Base-by-base conservation (phyloP, 2,113 vertebrate genomes). In the Thermophis baileyi region DNA sequence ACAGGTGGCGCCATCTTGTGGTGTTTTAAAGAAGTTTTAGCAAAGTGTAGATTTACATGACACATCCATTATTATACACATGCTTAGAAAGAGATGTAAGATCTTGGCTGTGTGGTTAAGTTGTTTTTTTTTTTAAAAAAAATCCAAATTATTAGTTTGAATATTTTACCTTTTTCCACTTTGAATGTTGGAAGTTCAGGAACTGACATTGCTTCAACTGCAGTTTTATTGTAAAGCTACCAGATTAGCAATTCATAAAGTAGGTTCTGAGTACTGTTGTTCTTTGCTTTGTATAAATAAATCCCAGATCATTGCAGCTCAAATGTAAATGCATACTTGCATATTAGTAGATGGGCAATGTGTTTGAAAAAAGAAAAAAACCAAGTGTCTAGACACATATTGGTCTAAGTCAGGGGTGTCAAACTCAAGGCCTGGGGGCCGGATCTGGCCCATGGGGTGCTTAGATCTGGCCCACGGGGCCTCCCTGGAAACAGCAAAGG, bases 1-100 rank as follows among this genome's bases (percentile, higher is more conserved):
- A 94, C 35, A 63, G 46, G 93, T 95, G 54, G 94, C 95, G 96
- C 97, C 96, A 96, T 6, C 96, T 96, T 88, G 94, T 92, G 97
- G 96, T 53, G 24, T 35, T 47, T 88, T 88, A 74, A 50, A 69
- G 55, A 60, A 4, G 3, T 46, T 35, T 27, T 30, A 57, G 51
- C 40, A 46, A 85, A 54, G 8, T 35, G 47, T 89, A 11, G 35
- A n/a, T 89, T 53, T 88, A 25, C 1, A 87, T 69, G 20, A 87
- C 46, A 7, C 12, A 88, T 30, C 87, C 49, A 24, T 30, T 87
- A 50, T 50, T 87, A 88, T 35, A 18, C 25, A n/a, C 85, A 27
- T 18, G 47, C 12, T 50, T 91, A 30, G 35, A 51, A 87, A 87
- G 22, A 24, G 44, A 49, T 60, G 30, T 4, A 24, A 12, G 27